Evolutionary conservation across 2,888 invertebrate species (phyloP), one percentile per base, ranked within the genome.

Genomic region (Polia nebulosa): DNA sequence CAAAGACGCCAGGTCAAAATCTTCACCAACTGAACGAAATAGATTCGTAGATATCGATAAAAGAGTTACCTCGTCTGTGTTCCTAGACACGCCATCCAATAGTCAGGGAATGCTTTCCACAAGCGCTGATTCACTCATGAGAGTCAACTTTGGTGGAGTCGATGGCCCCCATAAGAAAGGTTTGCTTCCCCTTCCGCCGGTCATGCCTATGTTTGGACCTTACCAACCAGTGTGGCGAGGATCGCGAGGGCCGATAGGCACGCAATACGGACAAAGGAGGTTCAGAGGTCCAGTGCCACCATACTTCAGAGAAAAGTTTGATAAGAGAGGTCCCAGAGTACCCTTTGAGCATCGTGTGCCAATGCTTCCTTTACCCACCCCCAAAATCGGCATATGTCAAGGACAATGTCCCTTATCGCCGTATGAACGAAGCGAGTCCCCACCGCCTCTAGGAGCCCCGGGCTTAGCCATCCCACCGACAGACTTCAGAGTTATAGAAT

Each of bases 41-140:
- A 92, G 87, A 29, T 96, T 93, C 72, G 96, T 95, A 2, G 96
- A 96, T 78, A 96, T 96, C 51, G 96, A 96, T 76, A 96, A 96
- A 78, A 91, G 96, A 77, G 87, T 95, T 7, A 90, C 91, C 0
- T 93, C 95, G 0, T 84, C 90, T 0, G 84, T 89, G 1, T 93
- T 89, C 64, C n/a, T 90, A 11, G 94, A 94, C 27, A 85, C 88
- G 0, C 91, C 91, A 0, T 87, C 91, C 1, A 92, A 94, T 25
- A 91, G 88, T 63, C 91, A 92, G 64, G 89, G 85, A 0, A 44
- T 76, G 66, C 72, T 87, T 45, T 32, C 44, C 1, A 39, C 86
- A 91, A 68, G 95, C 1, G 11, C 74, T 3, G 69, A 96, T 72
- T 95, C 91, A 0, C 95, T 96, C 72, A 94, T 96, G 94, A 90